These are phyloP conservation scores for Dicycla oo DNA, from an alignment of 2,888 invertebrate genomes.

Conservation along the genomic window DNA sequence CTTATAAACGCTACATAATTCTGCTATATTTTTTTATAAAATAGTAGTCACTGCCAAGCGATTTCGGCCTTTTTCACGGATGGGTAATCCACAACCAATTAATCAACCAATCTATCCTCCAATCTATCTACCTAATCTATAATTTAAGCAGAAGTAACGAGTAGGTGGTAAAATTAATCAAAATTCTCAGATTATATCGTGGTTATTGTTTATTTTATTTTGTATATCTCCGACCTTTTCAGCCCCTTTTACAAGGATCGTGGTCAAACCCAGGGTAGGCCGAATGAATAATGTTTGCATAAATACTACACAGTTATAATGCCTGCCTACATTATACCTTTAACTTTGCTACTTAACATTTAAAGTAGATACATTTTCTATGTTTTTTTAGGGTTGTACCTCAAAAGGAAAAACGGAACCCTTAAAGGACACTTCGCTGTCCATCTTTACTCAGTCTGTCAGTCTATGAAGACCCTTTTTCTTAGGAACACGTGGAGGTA, in stretches of 20 bases:
- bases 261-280: conserved; percentile 21
- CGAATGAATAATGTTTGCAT: conserved; percentile 55
- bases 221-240: conserved; percentile 38
- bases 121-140: neutral
- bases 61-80: neutral
- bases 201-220: conserved; percentile 52
- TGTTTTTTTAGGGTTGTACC: too few relatives aligned
- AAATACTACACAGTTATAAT: conserved; percentile 45
- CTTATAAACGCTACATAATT: too few relatives aligned
- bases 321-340: neutral
- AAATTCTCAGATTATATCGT: conserved; percentile 35
- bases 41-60: neutral
- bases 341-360: conserved; percentile 9
- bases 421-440: too few relatives aligned
- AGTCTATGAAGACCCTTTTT: too few relatives aligned
- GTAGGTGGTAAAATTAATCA: conserved; percentile 37
- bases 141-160: conserved; percentile 8
- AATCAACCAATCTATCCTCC: neutral
- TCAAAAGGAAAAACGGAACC: too few relatives aligned
- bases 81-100: too few relatives aligned
- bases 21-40: neutral
- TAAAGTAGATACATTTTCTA: conserved; percentile 10
- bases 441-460: too few relatives aligned
- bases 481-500: too few relatives aligned
- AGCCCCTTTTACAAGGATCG: conserved; percentile 43